Base-by-base conservation (phyloP, 2,113 vertebrate species). In the Tachycineta bicolor region DNA sequence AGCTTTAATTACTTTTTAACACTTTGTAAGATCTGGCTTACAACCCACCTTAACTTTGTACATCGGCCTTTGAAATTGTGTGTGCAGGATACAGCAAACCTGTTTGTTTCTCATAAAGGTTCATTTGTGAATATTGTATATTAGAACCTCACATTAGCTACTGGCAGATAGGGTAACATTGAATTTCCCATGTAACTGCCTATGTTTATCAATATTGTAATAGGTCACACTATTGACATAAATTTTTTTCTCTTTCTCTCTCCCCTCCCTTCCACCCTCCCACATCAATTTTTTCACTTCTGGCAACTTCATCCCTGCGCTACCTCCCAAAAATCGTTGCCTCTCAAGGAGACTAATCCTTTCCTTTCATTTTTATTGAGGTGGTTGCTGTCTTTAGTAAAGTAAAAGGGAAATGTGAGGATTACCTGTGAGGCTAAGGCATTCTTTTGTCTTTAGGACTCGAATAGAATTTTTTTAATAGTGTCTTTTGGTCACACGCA, bases 251-350 rank as follows among this genome's bases (percentile, higher is more conserved):
- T 91, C 34, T 87, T 89, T 93, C 75, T 91, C 67, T 88, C 86
- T 90, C 47, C 64, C 50, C 39, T 97, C 89, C 69, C 69, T 96
- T 89, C 65, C 49, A 81, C 68, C 68, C 88, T 93, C 73, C 60
- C 86, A 44, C 88, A 44, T 95, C 88, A 97, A 95, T 97, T 96
- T 89, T 82, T 93, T 89, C 92, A 91, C 77, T 93, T 94, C 93
- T 95, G 90, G 88, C 95, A 94, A 95, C 93, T 96, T 96, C 81
- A 77, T 86, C 85, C 88, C 69, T 83, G 39, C 10, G 5, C 94
- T 91, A 76, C 85, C 74, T 96, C 91, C 86, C 86, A 90, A 94
- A 95, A 97, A 96, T 96, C 96, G 65, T 96, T 96, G 93, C 82
- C 80, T 91, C 93, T 97, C 90, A 95, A 96, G 94, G 94, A 94